Conservation (phyloP, 1,140 invertebrate genomes). For the Halyomorpha halys region DNA sequence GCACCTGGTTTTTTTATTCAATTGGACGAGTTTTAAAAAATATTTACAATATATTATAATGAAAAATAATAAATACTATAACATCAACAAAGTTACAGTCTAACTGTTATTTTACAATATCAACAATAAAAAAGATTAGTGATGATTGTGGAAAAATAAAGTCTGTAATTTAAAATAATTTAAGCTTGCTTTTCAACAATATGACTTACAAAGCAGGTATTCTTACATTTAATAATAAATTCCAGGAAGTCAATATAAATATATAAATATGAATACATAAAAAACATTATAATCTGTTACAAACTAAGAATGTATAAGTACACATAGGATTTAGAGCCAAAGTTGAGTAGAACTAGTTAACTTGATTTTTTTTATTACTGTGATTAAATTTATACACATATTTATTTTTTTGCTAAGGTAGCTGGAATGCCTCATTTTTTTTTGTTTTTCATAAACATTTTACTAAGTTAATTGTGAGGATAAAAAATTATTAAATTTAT, state of each 20-base stretch:
- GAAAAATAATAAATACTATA: conserved; percentile 26
- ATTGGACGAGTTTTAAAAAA: conserved; percentile 9
- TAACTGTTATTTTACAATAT: conserved; percentile 23
- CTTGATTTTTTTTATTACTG: no score
- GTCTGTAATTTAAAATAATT: conserved; percentile 13
- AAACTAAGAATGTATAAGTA: conserved; percentile 7
- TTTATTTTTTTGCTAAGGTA: conserved; percentile 1
- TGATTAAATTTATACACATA: no score
- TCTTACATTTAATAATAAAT: background rate
- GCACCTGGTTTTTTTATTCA: conserved; percentile 14
- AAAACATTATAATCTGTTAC: conserved; percentile 2
- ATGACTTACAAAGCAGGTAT: conserved; percentile 5
- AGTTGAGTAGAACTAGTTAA: no score
- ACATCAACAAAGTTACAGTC: conserved; percentile 27
- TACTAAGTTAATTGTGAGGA: no score
- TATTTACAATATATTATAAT: conserved; percentile 14
- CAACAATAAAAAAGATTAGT: conserved; percentile 16
- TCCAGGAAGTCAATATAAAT: background rate
- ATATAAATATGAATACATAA: conserved; percentile 8
- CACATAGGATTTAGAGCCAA: background rate
- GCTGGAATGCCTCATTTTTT: conserved; percentile 7
- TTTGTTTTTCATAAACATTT: no score
- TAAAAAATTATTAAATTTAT: no score
- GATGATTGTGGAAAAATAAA: conserved; percentile 20
- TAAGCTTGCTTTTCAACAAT: conserved; percentile 11